These are phyloP conservation scores for Terrapene triunguis DNA, from an alignment of 2,113 vertebrate genomes.

Conservation along the genomic window DNA sequence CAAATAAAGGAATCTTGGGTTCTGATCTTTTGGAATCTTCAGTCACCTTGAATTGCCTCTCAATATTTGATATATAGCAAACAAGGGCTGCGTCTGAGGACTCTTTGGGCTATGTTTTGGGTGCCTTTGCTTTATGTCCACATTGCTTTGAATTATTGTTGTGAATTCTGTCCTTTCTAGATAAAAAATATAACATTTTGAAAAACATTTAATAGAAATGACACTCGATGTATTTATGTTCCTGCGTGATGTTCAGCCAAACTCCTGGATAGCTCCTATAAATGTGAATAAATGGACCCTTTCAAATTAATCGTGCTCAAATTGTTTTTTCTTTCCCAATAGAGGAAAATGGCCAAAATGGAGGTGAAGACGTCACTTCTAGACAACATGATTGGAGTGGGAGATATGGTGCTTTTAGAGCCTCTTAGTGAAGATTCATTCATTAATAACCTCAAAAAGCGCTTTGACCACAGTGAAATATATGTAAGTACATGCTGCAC, in stretches of 20 bases:
- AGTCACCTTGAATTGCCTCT: not conserved
- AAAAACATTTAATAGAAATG: not conserved
- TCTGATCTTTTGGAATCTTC: not conserved
- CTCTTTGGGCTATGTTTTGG: not conserved
- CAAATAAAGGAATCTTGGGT: not conserved
- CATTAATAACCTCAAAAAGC: conserved; percentile 92
- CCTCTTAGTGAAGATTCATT: conserved; percentile 93
- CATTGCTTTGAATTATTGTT: not conserved
- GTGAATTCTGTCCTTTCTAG: not conserved
- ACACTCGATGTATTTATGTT: not conserved
- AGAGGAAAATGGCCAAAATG: conserved; percentile 90
- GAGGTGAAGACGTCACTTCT: conserved; percentile 97
- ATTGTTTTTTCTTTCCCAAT: conserved; percentile 53
- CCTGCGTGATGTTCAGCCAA: not conserved
- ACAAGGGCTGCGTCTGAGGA: not conserved
- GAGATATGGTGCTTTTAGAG: conserved; percentile 98
- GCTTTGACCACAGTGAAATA: conserved; percentile 95
- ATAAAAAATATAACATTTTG: not conserved
- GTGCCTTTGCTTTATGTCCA: not conserved
- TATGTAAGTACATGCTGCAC: conserved; percentile 87
- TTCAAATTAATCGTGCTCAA: not conserved
- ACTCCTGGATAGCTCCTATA: not conserved
- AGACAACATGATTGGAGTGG: conserved; percentile 97
- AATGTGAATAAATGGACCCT: not conserved
- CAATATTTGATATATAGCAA: not conserved